Evolutionary conservation across 2,888 invertebrate species (phyloP).

Genomic region (Troilus luridus): DNA sequence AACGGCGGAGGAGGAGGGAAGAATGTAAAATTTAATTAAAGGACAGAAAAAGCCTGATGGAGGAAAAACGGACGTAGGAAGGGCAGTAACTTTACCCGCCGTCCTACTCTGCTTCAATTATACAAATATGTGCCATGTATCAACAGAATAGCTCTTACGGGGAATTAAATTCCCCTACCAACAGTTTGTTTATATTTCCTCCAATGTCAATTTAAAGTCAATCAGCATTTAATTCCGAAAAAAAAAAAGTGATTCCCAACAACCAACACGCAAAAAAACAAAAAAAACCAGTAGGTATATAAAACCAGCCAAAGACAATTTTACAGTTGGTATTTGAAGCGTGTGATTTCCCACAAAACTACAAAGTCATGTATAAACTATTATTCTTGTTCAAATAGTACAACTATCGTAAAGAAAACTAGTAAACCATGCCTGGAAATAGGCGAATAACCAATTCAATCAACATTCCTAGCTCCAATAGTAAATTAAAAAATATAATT

Average conservation of each 20-base stretch:
- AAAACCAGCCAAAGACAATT: too few relatives aligned
- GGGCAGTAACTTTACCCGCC: conserved; percentile 22
- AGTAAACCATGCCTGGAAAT: neutral
- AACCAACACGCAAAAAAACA: neutral
- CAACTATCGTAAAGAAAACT: neutral
- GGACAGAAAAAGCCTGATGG: conserved; percentile 39
- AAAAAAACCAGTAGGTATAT: neutral
- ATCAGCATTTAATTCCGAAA: neutral
- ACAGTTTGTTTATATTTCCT: neutral
- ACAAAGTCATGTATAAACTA: too few relatives aligned
- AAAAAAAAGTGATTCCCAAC: neutral
- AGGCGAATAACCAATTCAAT: neutral
- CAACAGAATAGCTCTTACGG: neutral
- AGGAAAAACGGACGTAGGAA: neutral
- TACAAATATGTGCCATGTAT: neutral
- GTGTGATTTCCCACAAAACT: too few relatives aligned
- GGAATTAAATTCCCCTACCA: neutral
- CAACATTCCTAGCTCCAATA: too few relatives aligned
- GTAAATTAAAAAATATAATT: too few relatives aligned
- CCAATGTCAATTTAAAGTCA: neutral
- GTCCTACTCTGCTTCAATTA: conserved; percentile 4
- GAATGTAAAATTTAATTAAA: conserved; percentile 36
- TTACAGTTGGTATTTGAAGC: too few relatives aligned
- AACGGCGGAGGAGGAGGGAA: neutral
- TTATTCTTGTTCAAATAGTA: neutral